Conservation (phyloP, 1,140 invertebrate genomes). For the Euura lappo region DNA sequence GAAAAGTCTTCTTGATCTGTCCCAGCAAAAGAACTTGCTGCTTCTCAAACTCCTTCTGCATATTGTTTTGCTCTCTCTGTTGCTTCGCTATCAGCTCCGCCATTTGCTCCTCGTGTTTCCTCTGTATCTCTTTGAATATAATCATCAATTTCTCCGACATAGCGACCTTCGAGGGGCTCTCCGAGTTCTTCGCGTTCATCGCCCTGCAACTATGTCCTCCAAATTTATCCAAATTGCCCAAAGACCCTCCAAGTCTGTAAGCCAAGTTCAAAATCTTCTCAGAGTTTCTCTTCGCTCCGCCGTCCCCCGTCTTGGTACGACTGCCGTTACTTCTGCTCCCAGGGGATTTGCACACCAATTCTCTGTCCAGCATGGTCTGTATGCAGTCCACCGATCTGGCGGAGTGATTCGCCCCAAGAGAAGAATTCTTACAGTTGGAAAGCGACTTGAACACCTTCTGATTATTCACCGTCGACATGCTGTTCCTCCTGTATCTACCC, state of each 20-base stretch:
- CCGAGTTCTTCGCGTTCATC: constrained; percentile 43
- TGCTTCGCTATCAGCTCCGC: constrained; percentile 63
- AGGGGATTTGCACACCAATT: constrained; percentile 23
- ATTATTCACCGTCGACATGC: constrained; percentile 25
- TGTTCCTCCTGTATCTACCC: constrained; percentile 30
- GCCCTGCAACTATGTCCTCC: constrained; percentile 32
- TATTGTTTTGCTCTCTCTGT: constrained; percentile 62
- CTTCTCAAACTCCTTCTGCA: constrained; percentile 67
- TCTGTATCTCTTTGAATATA: constrained; percentile 64
- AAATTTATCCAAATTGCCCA: constrained; percentile 28
- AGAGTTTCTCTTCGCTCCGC: constrained; percentile 17
- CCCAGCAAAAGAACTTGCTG: constrained; percentile 64
- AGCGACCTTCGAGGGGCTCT: constrained; percentile 27
- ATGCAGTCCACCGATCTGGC: constrained; percentile 49
- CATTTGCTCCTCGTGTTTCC: constrained; percentile 67
- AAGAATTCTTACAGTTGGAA: constrained; percentile 19
- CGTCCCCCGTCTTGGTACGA: constrained; percentile 19
- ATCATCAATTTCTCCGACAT: constrained; percentile 51
- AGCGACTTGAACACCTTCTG: constrained; percentile 29
- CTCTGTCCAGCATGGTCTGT: constrained; percentile 38
- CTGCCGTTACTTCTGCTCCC: constrained; percentile 19
- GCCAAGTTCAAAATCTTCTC: constrained; percentile 30
- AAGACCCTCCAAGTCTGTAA: constrained; percentile 36
- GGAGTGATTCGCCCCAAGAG: constrained; percentile 23
- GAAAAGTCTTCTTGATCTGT: constrained; percentile 62